Conservation (phyloP, 2,113 vertebrate species). For the Ceuthmochares aereus region DNA sequence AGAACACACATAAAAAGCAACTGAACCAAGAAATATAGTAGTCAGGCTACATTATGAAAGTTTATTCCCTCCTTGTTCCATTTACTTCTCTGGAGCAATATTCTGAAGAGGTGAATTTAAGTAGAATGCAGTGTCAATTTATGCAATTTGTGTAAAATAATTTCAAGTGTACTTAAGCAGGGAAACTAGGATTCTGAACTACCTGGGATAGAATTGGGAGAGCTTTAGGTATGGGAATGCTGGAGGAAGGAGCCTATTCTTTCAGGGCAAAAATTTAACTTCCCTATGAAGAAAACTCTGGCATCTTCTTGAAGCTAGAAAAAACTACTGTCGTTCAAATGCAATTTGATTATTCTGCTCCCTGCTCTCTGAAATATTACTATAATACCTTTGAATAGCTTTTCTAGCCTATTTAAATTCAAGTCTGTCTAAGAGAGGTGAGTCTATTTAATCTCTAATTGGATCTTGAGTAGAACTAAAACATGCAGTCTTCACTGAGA, state of each 20-base stretch:
- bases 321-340: constrained; percentile 27
- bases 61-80: background rate
- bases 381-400: constrained; percentile 19
- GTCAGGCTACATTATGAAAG: background rate
- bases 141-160: background rate
- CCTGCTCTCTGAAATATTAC: constrained; percentile 10
- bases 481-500: constrained; percentile 37
- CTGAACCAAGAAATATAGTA: background rate
- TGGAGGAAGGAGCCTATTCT: background rate
- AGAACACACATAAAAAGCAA: background rate
- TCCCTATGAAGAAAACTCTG: background rate
- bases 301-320: background rate
- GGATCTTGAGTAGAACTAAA: constrained; percentile 53
- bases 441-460: constrained; percentile 58
- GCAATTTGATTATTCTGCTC: constrained; percentile 14
- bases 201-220: background rate
- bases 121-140: background rate
- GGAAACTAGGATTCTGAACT: background rate
- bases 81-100: background rate
- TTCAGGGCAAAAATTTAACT: background rate
- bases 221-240: background rate
- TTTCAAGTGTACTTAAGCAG: background rate
- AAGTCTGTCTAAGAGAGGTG: constrained; percentile 34
- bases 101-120: background rate
- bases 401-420: constrained; percentile 47